Evolutionary conservation across 2,888 invertebrate genomes (phyloP).

Genomic region (Ceraclea dissimilis): DNA sequence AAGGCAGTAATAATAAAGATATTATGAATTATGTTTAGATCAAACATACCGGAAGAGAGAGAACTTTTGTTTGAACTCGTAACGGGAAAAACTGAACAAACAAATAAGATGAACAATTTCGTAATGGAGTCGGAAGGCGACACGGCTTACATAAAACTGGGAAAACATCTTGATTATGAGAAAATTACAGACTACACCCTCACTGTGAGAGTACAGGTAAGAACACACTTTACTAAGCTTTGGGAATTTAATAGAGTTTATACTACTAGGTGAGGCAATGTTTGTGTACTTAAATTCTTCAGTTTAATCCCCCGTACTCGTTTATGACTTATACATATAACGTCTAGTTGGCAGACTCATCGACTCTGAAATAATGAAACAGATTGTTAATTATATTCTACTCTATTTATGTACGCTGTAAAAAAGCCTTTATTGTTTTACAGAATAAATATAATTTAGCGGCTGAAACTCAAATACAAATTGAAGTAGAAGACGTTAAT

Average conservation of each 20-base stretch:
- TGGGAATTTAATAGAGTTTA: no score
- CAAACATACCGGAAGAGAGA: slow-evolving; percentile 67
- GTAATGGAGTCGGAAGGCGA: slow-evolving; percentile 60
- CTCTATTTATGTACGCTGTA: no score
- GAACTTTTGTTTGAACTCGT: slow-evolving; percentile 73
- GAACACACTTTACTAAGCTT: neutral
- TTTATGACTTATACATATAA: no score
- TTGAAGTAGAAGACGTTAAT: slow-evolving; percentile 80
- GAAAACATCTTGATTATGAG: slow-evolving; percentile 75
- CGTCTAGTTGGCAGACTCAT: no score
- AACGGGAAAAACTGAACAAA: slow-evolving; percentile 76
- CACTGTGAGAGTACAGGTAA: slow-evolving; percentile 67
- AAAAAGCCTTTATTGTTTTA: slow-evolving; percentile 19
- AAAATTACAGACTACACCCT: slow-evolving; percentile 75
- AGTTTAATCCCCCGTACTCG: no score
- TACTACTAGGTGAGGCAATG: neutral
- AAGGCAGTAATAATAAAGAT: no score
- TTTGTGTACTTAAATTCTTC: neutral
- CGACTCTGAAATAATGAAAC: no score
- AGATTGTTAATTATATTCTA: no score
- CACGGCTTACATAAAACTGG: slow-evolving; percentile 67
- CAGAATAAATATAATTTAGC: slow-evolving; percentile 74
- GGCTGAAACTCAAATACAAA: slow-evolving; percentile 69
- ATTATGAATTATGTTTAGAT: slow-evolving; percentile 39
- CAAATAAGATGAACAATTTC: slow-evolving; percentile 75